Conservation (phyloP, 2,888 invertebrate species). For the Protophormia terraenovae region DNA sequence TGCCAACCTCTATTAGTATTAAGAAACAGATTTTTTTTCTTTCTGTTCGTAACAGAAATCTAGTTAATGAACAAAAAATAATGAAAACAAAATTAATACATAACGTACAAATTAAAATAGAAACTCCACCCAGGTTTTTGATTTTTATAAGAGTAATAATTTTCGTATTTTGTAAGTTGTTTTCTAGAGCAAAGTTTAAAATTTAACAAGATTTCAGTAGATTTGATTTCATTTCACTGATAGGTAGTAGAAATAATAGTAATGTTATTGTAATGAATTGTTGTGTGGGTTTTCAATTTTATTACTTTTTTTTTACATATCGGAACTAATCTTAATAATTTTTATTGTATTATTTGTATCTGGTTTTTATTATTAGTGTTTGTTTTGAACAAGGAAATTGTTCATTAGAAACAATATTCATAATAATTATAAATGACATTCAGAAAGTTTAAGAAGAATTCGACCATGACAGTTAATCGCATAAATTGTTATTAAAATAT, state of each 20-base stretch:
- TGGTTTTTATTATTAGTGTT: background rate
- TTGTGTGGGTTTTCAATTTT: conserved; percentile 44
- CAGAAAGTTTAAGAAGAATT: conserved; percentile 4
- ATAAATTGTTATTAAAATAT: background rate
- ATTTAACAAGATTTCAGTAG: conserved; percentile 14
- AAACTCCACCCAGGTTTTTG: conserved; percentile 42
- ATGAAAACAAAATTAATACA: background rate
- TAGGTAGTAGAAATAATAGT: background rate
- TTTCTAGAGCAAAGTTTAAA: conserved; percentile 10
- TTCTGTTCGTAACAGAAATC: background rate
- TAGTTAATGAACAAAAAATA: background rate
- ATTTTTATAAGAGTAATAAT: background rate
- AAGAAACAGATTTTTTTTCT: conserved; percentile 19
- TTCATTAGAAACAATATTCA: background rate
- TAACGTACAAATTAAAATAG: conserved; percentile 4
- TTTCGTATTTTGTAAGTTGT: conserved; percentile 4
- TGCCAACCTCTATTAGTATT: conserved; percentile 2
- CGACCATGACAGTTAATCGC: background rate
- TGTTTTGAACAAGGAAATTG: conserved; percentile 5
- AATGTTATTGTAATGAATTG: background rate
- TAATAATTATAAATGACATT: conserved; percentile 9
- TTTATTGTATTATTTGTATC: conserved; percentile 20
- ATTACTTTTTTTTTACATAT: conserved; percentile 5
- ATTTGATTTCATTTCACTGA: background rate
- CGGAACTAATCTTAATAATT: conserved; percentile 40